A percentile compares a stretch with the other conserved stretches of the same genome.
These are phyloP conservation scores for Theristicus caerulescens DNA, from an alignment of 2,113 vertebrate species.

Conservation along the genomic window DNA sequence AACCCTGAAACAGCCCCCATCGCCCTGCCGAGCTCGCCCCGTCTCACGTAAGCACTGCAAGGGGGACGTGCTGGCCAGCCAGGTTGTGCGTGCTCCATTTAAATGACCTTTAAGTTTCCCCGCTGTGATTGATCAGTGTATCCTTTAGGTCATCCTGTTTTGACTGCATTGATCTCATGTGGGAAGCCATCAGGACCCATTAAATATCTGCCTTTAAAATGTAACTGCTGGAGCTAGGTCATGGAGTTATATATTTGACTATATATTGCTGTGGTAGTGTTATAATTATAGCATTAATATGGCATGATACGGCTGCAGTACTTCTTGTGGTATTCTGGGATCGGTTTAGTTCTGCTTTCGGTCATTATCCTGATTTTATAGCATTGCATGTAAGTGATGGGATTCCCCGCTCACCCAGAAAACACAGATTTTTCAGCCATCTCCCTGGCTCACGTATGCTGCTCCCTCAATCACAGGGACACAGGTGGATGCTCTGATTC, in stretches of 20 bases:
- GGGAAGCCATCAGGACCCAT: not conserved
- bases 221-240: not conserved
- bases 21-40: not conserved
- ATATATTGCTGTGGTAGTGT: not conserved
- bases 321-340: not conserved
- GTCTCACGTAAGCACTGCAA: not conserved
- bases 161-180: not conserved
- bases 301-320: not conserved
- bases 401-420: not conserved
- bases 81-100: not conserved
- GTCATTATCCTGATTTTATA: not conserved
- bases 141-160: not conserved
- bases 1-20: not conserved
- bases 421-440: not conserved
- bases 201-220: not conserved
- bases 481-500: not conserved
- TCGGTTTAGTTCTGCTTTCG: not conserved
- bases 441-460: not conserved
- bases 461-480: not conserved
- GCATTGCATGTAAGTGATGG: not conserved
- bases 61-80: not conserved
- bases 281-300: not conserved
- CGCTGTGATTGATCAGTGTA: not conserved
- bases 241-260: not conserved
- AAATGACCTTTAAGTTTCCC: not conserved